These are phyloP conservation scores for Tachina fera DNA, from an alignment of 2,888 invertebrate genomes.

Conservation along the genomic window DNA sequence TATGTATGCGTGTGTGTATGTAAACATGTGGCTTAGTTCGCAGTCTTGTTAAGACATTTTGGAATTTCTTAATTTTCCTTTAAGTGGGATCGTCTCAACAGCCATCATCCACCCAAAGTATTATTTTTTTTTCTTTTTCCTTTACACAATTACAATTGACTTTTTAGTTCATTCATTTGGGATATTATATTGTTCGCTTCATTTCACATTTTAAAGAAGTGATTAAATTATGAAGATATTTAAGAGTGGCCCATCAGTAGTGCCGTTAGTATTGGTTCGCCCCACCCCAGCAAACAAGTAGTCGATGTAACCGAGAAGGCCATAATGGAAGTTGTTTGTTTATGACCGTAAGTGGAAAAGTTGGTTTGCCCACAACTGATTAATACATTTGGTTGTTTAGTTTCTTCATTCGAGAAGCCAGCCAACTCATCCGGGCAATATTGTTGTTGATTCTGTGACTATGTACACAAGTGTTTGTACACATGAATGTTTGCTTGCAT, in stretches of 20 bases:
- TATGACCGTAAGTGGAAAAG: constrained; percentile 32
- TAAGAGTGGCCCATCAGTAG: constrained; percentile 17
- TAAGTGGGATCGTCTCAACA: background rate
- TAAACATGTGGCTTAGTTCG: no score
- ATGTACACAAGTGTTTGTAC: background rate
- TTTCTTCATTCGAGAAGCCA: constrained; percentile 33
- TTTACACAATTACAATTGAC: background rate
- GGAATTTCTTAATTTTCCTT: constrained; percentile 15
- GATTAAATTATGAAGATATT: constrained; percentile 53
- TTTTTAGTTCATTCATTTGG: background rate
- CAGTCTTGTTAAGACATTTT: background rate
- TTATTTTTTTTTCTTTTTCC: background rate
- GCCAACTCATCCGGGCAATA: constrained; percentile 25
- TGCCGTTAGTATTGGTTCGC: background rate
- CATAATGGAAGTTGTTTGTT: constrained; percentile 38
- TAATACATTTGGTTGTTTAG: constrained; percentile 52
- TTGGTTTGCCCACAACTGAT: constrained; percentile 54
- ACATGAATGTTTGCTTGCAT: background rate
- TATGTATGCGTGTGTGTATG: no score
- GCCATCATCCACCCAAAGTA: background rate
- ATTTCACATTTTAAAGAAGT: constrained; percentile 50
- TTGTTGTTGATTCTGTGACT: constrained; percentile 38
- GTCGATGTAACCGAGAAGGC: constrained; percentile 12
- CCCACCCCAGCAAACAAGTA: background rate
- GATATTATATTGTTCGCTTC: constrained; percentile 14